Conservation (phyloP, 2,888 invertebrate genomes). For the Drosophila quinaria region DNA sequence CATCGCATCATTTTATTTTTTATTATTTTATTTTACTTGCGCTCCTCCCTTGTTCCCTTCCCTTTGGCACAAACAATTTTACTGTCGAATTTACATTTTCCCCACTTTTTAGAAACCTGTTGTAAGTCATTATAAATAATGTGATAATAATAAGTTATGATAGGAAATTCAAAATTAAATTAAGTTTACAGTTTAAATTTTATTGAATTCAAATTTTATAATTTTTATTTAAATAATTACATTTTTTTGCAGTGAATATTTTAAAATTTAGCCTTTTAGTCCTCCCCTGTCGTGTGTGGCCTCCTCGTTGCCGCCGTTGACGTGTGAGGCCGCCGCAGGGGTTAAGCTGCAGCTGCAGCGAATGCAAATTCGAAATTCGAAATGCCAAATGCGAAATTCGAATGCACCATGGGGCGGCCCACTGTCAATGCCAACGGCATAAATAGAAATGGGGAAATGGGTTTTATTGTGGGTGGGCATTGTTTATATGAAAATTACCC, state of each 20-base stretch:
- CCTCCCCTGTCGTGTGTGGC: conserved; percentile 32
- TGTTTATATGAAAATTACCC: conserved; percentile 22
- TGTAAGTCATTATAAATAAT: conserved; percentile 20
- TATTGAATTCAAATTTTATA: too few relatives aligned
- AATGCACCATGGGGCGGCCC: conserved; percentile 42
- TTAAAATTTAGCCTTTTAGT: conserved; percentile 65
- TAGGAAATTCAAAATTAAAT: too few relatives aligned
- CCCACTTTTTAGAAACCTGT: not conserved
- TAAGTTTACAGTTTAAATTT: too few relatives aligned
- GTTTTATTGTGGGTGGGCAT: conserved; percentile 10
- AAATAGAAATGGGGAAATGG: conserved; percentile 39
- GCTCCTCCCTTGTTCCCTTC: conserved; percentile 20
- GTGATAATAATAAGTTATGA: conserved; percentile 2
- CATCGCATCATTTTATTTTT: not conserved
- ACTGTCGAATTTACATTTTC: conserved; percentile 38
- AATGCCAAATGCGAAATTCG: not conserved
- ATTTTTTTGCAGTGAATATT: conserved; percentile 51
- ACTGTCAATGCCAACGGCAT: conserved; percentile 57
- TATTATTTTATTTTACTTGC: conserved; percentile 7
- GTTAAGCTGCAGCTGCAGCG: conserved; percentile 20
- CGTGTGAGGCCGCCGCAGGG: conserved; percentile 40
- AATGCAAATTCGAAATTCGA: conserved; percentile 12
- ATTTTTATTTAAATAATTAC: not conserved
- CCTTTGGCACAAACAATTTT: conserved; percentile 27
- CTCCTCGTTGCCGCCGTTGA: conserved; percentile 2